Percentiles rank a stretch among this genome's conserved stretches.
Evolutionary conservation across 2,888 invertebrate species (phyloP).

Genomic region (Adineta ricciae): DNA sequence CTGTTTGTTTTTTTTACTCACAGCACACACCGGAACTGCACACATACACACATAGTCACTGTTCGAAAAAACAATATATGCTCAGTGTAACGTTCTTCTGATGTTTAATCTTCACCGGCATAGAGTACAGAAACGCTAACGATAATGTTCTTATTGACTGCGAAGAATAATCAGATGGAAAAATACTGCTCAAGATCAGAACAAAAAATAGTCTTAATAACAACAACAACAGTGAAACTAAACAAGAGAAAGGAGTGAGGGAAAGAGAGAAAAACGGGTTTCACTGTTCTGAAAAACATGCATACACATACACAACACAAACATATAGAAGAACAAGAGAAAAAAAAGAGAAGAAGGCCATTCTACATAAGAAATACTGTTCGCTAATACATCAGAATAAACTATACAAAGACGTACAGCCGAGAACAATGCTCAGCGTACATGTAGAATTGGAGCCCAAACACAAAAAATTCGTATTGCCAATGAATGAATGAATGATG

Average conservation of each 20-base stretch:
- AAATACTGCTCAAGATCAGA: not conserved
- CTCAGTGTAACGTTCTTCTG: not conserved
- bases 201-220: not conserved
- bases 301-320: not conserved
- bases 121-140: not conserved
- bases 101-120: not conserved
- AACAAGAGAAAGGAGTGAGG: not conserved
- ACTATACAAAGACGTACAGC: not conserved
- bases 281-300: not conserved
- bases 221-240: too few species aligned
- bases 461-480: conserved; percentile 9
- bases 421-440: not conserved
- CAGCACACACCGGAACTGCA: not conserved
- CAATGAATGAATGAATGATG: not conserved
- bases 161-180: not conserved
- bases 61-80: not conserved
- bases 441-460: not conserved
- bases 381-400: not conserved
- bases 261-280: not conserved
- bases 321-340: not conserved
- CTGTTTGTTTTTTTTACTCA: not conserved
- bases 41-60: not conserved
- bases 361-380: conserved; percentile 15
- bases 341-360: not conserved
- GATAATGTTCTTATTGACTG: not conserved